Evolutionary conservation across 2,797 vertebrate genomes (phyloP), one percentile per base, ranked within the genome.

Genomic region (Threskiornis aethiopicus): DNA sequence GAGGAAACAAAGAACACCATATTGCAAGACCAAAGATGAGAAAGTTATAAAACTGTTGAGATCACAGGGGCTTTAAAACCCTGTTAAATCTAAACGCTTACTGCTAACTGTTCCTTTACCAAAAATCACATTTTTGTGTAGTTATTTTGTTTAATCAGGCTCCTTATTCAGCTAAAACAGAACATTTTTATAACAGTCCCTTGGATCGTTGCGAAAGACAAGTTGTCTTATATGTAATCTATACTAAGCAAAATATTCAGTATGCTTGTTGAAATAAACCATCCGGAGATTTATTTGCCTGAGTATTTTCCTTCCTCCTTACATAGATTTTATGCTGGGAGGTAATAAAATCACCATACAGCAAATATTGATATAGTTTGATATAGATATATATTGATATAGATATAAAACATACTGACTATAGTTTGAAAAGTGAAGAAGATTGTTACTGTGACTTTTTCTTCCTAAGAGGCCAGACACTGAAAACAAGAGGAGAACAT

Each of bases 401-500:
- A 82, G 46, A 22, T 57, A 81, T 9, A 67, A 84, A 84, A 24
- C 11, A 47, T 18, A 75, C 7, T 14, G 9, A 66, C 47, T 85
- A 21, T 2, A 62, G 35, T n/a, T 75, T 47, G 47, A 89, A 70
- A 92, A 77, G 37, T n/a, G 21, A 93, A 55, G 24, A 46, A 55
- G 24, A 46, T 25, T 75, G 46, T 81, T 93, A 76, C 77, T 90
- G 71, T 54, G 65, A 77, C 31, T 51, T 91, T 84, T 79, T 67
- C 57, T 82, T 67, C 31, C 54, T 55, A 93, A 70, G 75, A 75
- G 46, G 76, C 35, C 81, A 95, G 89, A 67, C 49, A 84, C 70
- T 51, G 59, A 85, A 96, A 96, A 77, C 82, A 97, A 81, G 7
- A 82, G 91, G 86, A 93, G 77, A 88, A 94, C 78, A 71, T 98